These are phyloP conservation scores for Drosophila burlai DNA, from an alignment of 1,140 invertebrate genomes.

Conservation along the genomic window DNA sequence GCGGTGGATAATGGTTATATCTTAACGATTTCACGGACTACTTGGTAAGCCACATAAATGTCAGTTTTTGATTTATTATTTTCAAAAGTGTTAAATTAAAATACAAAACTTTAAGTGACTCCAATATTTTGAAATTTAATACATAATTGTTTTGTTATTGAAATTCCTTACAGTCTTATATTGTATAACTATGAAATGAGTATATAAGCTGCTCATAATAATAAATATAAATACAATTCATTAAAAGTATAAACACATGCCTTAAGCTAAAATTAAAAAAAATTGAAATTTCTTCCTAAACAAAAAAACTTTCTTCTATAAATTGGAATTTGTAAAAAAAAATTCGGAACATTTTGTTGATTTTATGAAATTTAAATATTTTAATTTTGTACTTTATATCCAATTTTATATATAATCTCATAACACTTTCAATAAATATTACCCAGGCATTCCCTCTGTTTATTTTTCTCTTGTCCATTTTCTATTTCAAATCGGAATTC, in stretches of 20 bases:
- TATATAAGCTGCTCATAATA: neutral
- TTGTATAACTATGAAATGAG: fast-evolving
- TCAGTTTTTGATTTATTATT: conserved; percentile 15
- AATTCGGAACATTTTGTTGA: neutral
- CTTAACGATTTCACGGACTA: neutral
- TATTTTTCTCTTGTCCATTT: neutral
- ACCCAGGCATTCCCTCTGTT: neutral
- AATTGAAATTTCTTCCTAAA: neutral
- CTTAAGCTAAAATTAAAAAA: too few relatives aligned
- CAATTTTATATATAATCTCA: too few relatives aligned
- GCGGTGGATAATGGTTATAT: conserved; percentile 1
- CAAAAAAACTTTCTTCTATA: neutral
- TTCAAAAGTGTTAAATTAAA: neutral
- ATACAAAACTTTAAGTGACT: neutral
- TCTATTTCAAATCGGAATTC: neutral
- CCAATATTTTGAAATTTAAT: neutral
- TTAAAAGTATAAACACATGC: neutral
- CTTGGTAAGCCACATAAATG: neutral
- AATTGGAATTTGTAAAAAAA: neutral
- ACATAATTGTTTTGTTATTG: too few relatives aligned
- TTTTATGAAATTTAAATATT: neutral
- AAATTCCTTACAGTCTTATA: neutral
- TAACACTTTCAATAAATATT: neutral
- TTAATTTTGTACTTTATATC: neutral
- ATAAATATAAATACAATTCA: too few relatives aligned